phyloP scores from a whole-genome alignment of 2,797 vertebrate species.

The Schizopygopsis malacanthus region DNA sequence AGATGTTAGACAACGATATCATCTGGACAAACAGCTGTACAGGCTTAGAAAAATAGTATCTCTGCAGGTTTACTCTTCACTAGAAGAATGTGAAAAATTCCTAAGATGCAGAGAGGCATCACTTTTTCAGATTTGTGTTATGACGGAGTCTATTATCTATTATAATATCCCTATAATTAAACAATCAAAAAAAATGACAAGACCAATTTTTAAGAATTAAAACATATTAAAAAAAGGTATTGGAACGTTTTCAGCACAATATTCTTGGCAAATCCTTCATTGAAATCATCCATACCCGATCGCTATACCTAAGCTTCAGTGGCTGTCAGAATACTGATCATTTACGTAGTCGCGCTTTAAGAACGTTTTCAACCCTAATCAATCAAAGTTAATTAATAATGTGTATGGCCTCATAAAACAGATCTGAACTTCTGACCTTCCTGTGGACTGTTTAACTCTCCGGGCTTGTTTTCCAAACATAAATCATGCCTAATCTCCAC shows the following conservation, averaged over 20 bases:
- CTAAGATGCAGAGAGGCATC: conserved; percentile 13
- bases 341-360: conserved; percentile 14
- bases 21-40: conserved; percentile 47
- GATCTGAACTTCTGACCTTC: conserved; percentile 30
- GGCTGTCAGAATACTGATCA: conserved; percentile 34
- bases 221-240: conserved; percentile 15
- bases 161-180: conserved; percentile 15
- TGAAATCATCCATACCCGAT: conserved; percentile 14
- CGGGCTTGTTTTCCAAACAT: conserved; percentile 17
- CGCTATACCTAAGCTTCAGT: conserved; percentile 7
- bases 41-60: conserved; percentile 56
- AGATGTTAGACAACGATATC: conserved; percentile 37
- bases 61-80: conserved; percentile 30
- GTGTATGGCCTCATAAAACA: conserved; percentile 26
- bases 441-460: conserved; percentile 15
- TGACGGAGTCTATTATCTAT: background rate
- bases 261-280: conserved; percentile 51
- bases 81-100: conserved; percentile 31
- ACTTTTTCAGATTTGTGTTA: conserved; percentile 13
- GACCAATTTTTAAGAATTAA: conserved; percentile 20
- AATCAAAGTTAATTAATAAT: conserved; percentile 41
- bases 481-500: conserved; percentile 20
- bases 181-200: conserved; percentile 9
- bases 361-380: background rate
- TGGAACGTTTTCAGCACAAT: conserved; percentile 34